A percentile compares a stretch with the other conserved stretches of the same genome.
These are phyloP conservation scores for Gallinago undulata DNA, from an alignment of 2,113 vertebrate genomes.

Conservation along the genomic window DNA sequence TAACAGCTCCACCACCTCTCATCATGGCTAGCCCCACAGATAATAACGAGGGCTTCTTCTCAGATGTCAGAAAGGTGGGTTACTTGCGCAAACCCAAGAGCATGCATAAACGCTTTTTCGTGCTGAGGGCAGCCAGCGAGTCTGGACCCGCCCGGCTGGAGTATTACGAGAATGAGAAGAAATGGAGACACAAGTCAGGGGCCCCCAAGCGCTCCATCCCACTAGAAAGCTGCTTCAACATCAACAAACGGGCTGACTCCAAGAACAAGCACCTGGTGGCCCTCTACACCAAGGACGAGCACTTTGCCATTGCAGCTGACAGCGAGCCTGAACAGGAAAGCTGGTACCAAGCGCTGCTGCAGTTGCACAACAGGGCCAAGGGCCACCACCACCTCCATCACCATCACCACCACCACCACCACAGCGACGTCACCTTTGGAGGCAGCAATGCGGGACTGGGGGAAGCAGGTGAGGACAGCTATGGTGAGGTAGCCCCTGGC, in stretches of 20 bases:
- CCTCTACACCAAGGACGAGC: conserved; percentile 89
- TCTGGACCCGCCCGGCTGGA: conserved; percentile 87
- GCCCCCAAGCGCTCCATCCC: conserved; percentile 89
- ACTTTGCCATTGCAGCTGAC: conserved; percentile 88
- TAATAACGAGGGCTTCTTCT: conserved; percentile 81
- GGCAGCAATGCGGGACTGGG: conserved; percentile 57
- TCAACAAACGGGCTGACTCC: conserved; percentile 91
- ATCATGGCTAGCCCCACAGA: conserved; percentile 84
- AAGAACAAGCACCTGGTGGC: conserved; percentile 92
- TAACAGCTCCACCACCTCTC: not conserved
- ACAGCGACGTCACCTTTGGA: conserved; percentile 65
- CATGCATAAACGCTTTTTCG: conserved; percentile 93
- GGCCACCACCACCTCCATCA: conserved; percentile 75
- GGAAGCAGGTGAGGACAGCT: conserved; percentile 78
- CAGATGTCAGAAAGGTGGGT: conserved; percentile 91
- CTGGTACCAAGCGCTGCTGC: conserved; percentile 87
- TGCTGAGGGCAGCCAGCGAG: conserved; percentile 85
- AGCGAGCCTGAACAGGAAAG: conserved; percentile 86
- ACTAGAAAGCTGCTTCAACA: conserved; percentile 90
- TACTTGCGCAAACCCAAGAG: conserved; percentile 94
- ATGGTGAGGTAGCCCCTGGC: conserved; percentile 80
- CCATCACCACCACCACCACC: conserved; percentile 68
- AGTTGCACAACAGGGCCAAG: conserved; percentile 86
- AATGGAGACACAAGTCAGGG: conserved; percentile 91
- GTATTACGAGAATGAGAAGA: conserved; percentile 93